Conservation (phyloP, 2,888 invertebrate genomes). For the Ethmia dodecea region DNA sequence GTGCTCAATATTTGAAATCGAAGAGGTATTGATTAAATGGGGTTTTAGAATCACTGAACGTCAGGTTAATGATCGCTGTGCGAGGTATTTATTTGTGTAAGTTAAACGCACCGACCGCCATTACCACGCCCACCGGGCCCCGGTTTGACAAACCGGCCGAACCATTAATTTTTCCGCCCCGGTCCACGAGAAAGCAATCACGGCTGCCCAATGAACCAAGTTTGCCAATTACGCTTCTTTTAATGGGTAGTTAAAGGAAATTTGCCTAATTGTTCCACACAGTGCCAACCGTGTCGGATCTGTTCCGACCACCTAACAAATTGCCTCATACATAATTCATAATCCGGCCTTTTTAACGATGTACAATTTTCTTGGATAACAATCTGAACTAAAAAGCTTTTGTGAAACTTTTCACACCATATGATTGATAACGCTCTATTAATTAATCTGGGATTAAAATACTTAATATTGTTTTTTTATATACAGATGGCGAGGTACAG, state of each 20-base stretch:
- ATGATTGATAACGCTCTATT: not conserved
- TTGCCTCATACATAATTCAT: constrained; percentile 38
- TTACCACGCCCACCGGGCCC: constrained; percentile 16
- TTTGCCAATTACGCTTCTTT: constrained; percentile 63
- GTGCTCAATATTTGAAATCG: too few relatives aligned
- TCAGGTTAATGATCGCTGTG: too few relatives aligned
- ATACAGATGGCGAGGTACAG: constrained; percentile 86
- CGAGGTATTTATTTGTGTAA: not conserved
- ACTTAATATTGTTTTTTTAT: not conserved
- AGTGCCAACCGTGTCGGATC: constrained; percentile 36
- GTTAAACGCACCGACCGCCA: not conserved
- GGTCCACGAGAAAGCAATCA: constrained; percentile 56
- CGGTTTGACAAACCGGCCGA: constrained; percentile 37
- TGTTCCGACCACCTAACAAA: constrained; percentile 23
- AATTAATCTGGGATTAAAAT: not conserved
- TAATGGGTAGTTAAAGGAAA: constrained; percentile 57
- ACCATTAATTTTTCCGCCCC: constrained; percentile 52
- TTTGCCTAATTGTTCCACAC: constrained; percentile 51
- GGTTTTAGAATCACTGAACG: too few relatives aligned
- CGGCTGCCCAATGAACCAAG: constrained; percentile 59
- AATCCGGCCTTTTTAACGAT: constrained; percentile 17
- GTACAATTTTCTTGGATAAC: constrained; percentile 12
- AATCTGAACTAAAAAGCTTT: constrained; percentile 9
- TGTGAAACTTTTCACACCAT: not conserved
- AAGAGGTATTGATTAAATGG: too few relatives aligned